Evolutionary conservation across 2,113 vertebrate genomes (phyloP).

Genomic region (Phylloscopus trochilus): DNA sequence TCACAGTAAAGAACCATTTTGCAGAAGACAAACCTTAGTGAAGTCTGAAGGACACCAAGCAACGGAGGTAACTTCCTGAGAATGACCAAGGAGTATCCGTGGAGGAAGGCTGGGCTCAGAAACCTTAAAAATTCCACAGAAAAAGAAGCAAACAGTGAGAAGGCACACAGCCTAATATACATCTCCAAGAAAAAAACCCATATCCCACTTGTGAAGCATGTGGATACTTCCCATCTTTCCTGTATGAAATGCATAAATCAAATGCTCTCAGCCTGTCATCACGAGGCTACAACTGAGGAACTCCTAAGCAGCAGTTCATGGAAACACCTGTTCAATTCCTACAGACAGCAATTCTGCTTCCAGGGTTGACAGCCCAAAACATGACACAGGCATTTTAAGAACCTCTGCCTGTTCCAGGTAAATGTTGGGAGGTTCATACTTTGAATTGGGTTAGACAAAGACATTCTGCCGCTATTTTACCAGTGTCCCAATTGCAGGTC

Average conservation of each 20-base stretch:
- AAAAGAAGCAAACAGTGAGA: neutral
- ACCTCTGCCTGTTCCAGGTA: neutral
- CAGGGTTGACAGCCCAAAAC: neutral
- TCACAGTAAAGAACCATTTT: neutral
- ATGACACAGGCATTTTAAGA: neutral
- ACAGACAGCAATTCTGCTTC: neutral
- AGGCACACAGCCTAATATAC: neutral
- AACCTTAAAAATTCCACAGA: slow-evolving; percentile 72
- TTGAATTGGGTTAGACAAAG: neutral
- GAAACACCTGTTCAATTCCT: neutral
- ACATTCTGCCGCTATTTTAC: neutral
- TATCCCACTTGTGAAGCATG: neutral
- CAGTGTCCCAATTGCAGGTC: neutral
- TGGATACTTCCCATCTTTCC: neutral
- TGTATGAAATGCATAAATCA: neutral
- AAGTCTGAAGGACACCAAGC: slow-evolving; percentile 95
- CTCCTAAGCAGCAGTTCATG: neutral
- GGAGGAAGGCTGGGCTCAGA: slow-evolving; percentile 82
- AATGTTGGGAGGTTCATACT: neutral
- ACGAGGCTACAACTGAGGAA: neutral
- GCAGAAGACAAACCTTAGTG: slow-evolving; percentile 83
- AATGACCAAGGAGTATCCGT: slow-evolving; percentile 85
- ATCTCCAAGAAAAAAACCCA: neutral
- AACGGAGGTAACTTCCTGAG: slow-evolving; percentile 93
- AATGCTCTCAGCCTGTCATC: neutral